Evolutionary conservation across 1,140 invertebrate genomes (phyloP).

Genomic region (Solen grandis): DNA sequence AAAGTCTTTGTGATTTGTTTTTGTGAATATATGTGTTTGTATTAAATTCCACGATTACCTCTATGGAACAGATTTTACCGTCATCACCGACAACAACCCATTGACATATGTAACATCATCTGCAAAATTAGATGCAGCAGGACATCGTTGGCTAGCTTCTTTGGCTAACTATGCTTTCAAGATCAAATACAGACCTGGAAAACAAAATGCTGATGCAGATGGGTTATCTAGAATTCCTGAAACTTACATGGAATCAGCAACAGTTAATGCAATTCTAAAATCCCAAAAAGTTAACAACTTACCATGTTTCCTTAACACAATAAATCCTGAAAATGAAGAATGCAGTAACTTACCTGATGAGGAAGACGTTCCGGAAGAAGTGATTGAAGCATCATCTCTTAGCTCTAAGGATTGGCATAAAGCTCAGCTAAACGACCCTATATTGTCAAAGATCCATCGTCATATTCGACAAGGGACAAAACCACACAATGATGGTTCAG

Average conservation of each 20-base stretch:
- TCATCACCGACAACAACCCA: constrained; percentile 52
- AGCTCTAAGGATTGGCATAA: constrained; percentile 17
- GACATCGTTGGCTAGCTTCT: constrained; percentile 38
- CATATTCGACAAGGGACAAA: neutral
- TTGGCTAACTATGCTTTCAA: constrained; percentile 24
- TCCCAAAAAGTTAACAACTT: no score
- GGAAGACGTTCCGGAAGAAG: neutral
- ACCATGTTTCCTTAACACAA: no score
- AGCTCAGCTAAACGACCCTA: constrained; percentile 9
- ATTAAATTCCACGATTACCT: constrained; percentile 59
- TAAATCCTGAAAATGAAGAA: no score
- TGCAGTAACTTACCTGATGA: no score
- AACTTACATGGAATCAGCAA: neutral
- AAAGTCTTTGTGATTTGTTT: no score
- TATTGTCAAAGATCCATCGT: neutral
- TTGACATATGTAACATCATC: constrained; percentile 35
- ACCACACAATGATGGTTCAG: neutral
- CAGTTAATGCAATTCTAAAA: no score
- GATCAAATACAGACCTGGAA: constrained; percentile 23
- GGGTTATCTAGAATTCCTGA: constrained; percentile 32
- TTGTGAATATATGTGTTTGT: no score
- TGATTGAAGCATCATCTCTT: neutral
- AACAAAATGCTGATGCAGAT: constrained; percentile 48
- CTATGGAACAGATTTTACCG: constrained; percentile 47
- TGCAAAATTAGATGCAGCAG: constrained; percentile 32